Evolutionary conservation across 2,113 vertebrate species (phyloP).

Genomic region (Eptesicus fuscus): DNA sequence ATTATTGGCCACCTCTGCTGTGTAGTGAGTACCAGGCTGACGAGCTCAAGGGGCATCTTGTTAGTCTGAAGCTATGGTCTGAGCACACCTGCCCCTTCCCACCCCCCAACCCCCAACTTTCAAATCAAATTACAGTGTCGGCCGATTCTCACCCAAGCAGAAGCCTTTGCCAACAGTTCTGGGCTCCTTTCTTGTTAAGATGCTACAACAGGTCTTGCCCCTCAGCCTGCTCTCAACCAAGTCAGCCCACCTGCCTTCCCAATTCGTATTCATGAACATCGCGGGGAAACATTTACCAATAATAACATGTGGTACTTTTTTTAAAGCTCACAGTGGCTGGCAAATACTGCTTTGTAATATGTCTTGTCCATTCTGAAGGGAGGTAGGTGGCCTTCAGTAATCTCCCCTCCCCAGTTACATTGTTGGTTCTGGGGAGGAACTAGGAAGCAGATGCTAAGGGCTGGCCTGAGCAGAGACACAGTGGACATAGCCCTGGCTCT

Average conservation of each 20-base stretch:
- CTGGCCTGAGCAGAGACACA: neutral
- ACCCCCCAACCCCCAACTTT: accelerated
- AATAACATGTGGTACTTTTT: accelerated
- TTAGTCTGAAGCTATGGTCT: neutral
- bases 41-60: accelerated
- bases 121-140: accelerated
- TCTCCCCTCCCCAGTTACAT: accelerated
- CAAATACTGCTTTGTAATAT: accelerated
- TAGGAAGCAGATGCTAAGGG: neutral
- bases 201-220: neutral
- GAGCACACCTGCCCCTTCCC: accelerated
- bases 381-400: accelerated
- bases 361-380: accelerated
- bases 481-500: too few species aligned
- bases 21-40: accelerated
- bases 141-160: accelerated
- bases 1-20: neutral
- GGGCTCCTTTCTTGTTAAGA: neutral
- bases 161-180: neutral
- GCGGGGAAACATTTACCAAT: neutral
- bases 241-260: too few species aligned
- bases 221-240: neutral
- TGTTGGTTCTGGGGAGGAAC: neutral
- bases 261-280: accelerated
- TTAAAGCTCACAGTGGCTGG: neutral